A percentile compares a stretch with the other conserved stretches of the same genome.
These are phyloP conservation scores for Holothuria glaberrima DNA, from an alignment of 35 echinoderm and acorn worm species.

Conservation along the genomic window DNA sequence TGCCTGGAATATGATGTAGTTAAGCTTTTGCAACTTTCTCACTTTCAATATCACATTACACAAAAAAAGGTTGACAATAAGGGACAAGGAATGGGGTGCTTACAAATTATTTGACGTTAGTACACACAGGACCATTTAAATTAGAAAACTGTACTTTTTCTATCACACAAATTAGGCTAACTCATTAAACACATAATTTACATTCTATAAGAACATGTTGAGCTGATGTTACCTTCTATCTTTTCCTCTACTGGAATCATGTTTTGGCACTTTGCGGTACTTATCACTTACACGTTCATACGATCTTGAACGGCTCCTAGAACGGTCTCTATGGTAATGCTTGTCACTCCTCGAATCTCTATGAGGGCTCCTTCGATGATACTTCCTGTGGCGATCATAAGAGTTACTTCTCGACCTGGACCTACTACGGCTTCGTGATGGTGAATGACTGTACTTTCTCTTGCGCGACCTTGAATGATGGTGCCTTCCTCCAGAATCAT, in stretches of 20 bases:
- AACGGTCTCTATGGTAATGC: constrained; percentile 34
- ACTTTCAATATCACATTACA: too few species aligned
- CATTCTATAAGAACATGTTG: too few species aligned
- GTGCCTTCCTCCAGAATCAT: constrained; percentile 16
- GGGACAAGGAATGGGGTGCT: too few species aligned
- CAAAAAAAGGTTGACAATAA: too few species aligned
- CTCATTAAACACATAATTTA: too few species aligned
- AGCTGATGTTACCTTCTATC: constrained; percentile 27
- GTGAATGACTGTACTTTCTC: constrained; percentile 31
- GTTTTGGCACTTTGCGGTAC: constrained; percentile 45
- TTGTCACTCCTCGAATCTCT: constrained; percentile 18
- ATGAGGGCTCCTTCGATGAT: constrained; percentile 1
- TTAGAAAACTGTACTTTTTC: too few species aligned
- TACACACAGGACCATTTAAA: too few species aligned
- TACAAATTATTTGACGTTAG: too few species aligned
- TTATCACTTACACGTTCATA: constrained; percentile 32
- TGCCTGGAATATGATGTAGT: too few species aligned
- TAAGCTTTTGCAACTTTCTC: too few species aligned
- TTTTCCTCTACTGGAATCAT: constrained; percentile 20
- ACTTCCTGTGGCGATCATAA: constrained; percentile 6
- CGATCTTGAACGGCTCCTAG: constrained; percentile 22
- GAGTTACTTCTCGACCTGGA: constrained; percentile 27
- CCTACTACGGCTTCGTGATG: constrained; percentile 11
- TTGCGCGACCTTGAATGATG: constrained; percentile 20
- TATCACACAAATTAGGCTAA: too few species aligned